Evolutionary conservation across 2,888 invertebrate species (phyloP), one percentile per base, ranked within the genome.

Genomic region (Andrena minutula): DNA sequence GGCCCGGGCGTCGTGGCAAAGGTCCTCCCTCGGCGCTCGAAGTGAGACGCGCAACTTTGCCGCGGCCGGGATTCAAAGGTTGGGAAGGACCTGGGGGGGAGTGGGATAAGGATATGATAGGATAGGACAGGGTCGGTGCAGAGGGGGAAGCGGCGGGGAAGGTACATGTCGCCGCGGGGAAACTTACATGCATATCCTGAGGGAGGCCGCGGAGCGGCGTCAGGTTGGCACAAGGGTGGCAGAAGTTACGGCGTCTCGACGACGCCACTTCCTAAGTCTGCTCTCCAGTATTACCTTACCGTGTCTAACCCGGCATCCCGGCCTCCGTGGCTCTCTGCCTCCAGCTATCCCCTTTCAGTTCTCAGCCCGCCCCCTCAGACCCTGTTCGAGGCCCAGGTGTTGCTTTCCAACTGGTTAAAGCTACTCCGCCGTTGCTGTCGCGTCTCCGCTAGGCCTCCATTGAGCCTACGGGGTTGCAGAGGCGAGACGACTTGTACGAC

Each of bases 161-260:
- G 89, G 85, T 89, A 88, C 87, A 89, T 90, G 91, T 92, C 92
- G 91, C 91, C 90, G 87, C 83, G 87, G 88, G 90, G 88, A 90
- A 91, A 91, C 90, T 91, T 91, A 90, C 89, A 89, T 89, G 90
- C 88, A 89, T 89, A 89, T 89, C 89, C 87, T 80, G 87, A 89
- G 88, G 86, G 88, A 85, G 88, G 86, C 84, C 84, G 73, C 84
- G 65, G 51, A 20, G 85, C 79, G 87, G 90, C 90, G 91, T 91
- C 91, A 91, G 89, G 88, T 86, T 90, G 91, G 90, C 90, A 89
- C 90, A 90, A 91, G 91, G 92, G 92, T 91, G 90, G 90, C 88
- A 93, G 90, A 92, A 93, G 92, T 93, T 93, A 93, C 93, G 92
- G 92, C 89, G 93, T 93, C 93, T 92, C 93, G 93, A 93, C 93